Evolutionary conservation across 2,888 invertebrate genomes (phyloP).

Genomic region (Platycheirus albimanus): DNA sequence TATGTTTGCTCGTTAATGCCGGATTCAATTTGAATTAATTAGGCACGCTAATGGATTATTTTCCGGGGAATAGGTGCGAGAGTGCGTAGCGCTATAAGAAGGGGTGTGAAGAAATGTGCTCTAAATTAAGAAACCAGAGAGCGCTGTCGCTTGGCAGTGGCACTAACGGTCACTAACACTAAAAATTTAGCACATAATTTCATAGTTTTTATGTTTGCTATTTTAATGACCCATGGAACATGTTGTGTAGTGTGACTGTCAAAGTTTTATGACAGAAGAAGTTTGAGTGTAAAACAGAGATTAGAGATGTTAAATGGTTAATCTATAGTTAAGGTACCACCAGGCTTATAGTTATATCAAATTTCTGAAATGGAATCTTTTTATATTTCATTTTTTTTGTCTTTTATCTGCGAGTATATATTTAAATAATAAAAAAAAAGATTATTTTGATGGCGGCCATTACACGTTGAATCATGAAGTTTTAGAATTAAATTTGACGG

Average conservation of each 20-base stretch:
- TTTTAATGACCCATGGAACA: conserved; percentile 53
- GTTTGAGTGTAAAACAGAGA: background rate
- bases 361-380: too few species aligned
- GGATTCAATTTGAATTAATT: conserved; percentile 72
- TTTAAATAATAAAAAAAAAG: too few species aligned
- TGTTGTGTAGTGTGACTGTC: conserved; percentile 17
- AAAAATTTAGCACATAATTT: conserved; percentile 71
- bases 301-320: background rate
- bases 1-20: conserved; percentile 49
- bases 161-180: conserved; percentile 38
- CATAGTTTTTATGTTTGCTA: conserved; percentile 62
- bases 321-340: too few species aligned
- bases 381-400: too few species aligned
- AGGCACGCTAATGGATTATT: conserved; percentile 62
- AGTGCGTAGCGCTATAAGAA: background rate
- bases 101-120: conserved; percentile 43
- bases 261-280: conserved; percentile 11
- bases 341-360: too few species aligned
- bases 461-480: too few species aligned
- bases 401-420: too few species aligned
- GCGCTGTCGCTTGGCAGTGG: conserved; percentile 32
- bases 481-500: too few species aligned
- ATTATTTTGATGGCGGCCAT: too few species aligned
- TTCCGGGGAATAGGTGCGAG: conserved; percentile 19
- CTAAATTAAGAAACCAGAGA: conserved; percentile 44